Base-by-base conservation (phyloP, 1,140 invertebrate genomes). In the Drosophila gunungcola region DNA sequence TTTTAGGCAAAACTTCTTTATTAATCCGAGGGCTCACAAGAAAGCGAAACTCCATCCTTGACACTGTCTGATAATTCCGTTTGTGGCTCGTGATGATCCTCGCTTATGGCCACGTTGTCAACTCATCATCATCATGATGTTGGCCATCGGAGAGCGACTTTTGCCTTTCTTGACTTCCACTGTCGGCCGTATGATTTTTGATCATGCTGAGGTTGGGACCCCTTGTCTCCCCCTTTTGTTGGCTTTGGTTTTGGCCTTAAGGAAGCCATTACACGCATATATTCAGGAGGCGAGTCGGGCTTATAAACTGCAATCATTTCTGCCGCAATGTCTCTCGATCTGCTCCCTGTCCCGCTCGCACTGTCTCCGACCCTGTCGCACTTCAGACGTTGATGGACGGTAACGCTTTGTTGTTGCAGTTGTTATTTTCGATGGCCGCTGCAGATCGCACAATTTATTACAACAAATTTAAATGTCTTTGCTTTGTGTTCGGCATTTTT, bases 211-310 rank as follows among this genome's bases (percentile, higher is more conserved):
- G 27, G 54, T 46, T 52, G 36, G 16, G 12, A 36, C 43, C 51
- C 49, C 42, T 32, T 32, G 9, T 29, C n/a, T 12, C 58, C 53
- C n/a, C 60, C 51, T n/a, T 52, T 53, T 12, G 52, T 39, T 68
- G 53, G 53, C 36, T 45, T 67, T 67, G 64, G 29, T 73, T 73
- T 83, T 74, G 77, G 60, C 70, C 70, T 82, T 91, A 91, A 91
- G 88, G 88, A 91, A 91, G 88, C 88, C 88, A 91, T 91, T 91
- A 91, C 83, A 91, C 88, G 80, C 88, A 91, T 77, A 73, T 72
- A 73, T 63, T 63, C 32, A 55, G 32, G 7, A 78, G 55, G 67
- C 60, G 53, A 69, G 38, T 65, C 38, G 45, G 65, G 53, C 68
- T 86, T 89, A 80, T 84, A 76, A 80, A 80, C 84, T 73, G 84